Conservation (phyloP, 1,140 invertebrate species). For the Babylonia areolata region DNA sequence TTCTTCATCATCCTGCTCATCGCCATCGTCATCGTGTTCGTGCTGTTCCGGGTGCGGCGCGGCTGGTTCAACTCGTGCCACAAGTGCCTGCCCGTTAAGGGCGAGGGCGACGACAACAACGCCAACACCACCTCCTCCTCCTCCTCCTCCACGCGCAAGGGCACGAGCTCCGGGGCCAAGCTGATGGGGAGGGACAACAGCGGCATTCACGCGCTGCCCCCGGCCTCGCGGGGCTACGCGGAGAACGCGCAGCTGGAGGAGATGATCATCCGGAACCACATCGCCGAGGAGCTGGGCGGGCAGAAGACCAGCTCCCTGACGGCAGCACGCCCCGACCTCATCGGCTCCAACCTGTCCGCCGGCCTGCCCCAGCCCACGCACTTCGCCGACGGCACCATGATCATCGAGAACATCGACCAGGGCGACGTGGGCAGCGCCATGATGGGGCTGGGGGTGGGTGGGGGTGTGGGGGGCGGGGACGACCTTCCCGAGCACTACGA, state of each 20-base stretch:
- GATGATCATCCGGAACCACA: constrained; percentile 71
- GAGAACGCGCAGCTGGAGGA: constrained; percentile 68
- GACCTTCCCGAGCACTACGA: constrained; percentile 97
- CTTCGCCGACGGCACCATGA: constrained; percentile 73
- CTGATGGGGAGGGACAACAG: constrained; percentile 37
- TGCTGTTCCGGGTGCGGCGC: constrained; percentile 88
- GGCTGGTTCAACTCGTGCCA: constrained; percentile 47
- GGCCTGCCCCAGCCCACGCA: constrained; percentile 76
- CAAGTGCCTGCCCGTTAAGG: constrained; percentile 43
- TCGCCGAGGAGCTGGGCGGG: constrained; percentile 79
- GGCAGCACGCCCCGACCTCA: constrained; percentile 87
- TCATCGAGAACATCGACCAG: constrained; percentile 68
- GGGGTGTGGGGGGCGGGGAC: too few relatives aligned
- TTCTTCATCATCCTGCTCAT: constrained; percentile 70
- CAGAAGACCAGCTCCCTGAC: constrained; percentile 49
- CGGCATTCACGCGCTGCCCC: constrained; percentile 42
- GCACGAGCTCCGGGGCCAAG: constrained; percentile 44
- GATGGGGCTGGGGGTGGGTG: constrained; percentile 80
- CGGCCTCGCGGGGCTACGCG: constrained; percentile 72
- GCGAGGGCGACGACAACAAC: constrained; percentile 45
- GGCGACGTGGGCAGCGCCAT: constrained; percentile 13
- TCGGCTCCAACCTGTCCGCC: constrained; percentile 90
- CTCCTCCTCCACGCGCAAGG: constrained; percentile 51
- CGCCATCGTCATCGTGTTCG: constrained; percentile 92
- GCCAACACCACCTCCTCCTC: too few relatives aligned